Conservation (phyloP, 1,140 invertebrate species). For the Nasonia giraulti region DNA sequence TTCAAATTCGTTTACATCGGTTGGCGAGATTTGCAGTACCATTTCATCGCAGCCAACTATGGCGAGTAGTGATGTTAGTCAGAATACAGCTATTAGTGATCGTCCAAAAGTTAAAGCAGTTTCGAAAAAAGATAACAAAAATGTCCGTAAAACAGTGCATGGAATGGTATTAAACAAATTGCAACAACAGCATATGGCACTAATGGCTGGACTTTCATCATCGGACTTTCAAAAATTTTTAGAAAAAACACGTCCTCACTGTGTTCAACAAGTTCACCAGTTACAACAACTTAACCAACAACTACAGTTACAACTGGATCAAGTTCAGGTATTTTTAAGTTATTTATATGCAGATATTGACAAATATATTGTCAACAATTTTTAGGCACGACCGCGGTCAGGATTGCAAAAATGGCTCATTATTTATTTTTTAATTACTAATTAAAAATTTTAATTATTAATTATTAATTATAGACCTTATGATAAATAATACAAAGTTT, state of each 20-base stretch:
- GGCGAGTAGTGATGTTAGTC: slow-evolving; percentile 71
- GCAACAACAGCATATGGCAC: slow-evolving; percentile 64
- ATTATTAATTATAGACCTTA: no score
- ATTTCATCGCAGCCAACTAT: slow-evolving; percentile 68
- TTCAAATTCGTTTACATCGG: slow-evolving; percentile 13
- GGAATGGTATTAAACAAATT: slow-evolving; percentile 62
- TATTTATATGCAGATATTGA: not conserved
- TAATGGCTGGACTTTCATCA: slow-evolving; percentile 65
- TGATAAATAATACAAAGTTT: no score
- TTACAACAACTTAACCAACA: slow-evolving; percentile 72
- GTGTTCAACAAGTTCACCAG: slow-evolving; percentile 72
- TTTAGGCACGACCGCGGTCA: not conserved
- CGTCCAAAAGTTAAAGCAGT: slow-evolving; percentile 86
- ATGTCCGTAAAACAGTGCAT: slow-evolving; percentile 70
- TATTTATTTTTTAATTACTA: no score
- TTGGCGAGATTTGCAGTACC: slow-evolving; percentile 34
- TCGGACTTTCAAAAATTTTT: slow-evolving; percentile 71
- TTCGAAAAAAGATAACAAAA: slow-evolving; percentile 85
- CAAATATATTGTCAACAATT: not conserved
- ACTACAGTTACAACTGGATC: slow-evolving; percentile 71
- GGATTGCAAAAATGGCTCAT: no score
- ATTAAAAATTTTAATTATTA: no score
- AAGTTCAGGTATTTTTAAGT: slow-evolving; percentile 63
- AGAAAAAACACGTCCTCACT: slow-evolving; percentile 73
- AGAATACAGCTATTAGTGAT: slow-evolving; percentile 86